Percentiles rank a stretch among this genome's conserved stretches.
These are phyloP conservation scores for Malurus splendens DNA, from an alignment of 2,797 vertebrate genomes.

Conservation along the genomic window DNA sequence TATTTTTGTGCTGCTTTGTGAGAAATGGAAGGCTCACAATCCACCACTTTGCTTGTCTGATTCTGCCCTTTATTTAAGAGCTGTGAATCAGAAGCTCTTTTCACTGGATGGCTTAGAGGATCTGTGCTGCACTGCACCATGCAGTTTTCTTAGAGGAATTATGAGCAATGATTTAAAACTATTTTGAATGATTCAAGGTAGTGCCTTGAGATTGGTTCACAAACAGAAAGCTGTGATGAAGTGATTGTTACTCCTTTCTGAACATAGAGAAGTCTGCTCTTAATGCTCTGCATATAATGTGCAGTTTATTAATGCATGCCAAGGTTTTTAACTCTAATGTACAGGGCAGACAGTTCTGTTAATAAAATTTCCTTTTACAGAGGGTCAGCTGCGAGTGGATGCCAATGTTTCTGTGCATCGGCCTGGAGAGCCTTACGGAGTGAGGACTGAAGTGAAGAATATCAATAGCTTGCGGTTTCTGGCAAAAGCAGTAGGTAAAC, in stretches of 20 bases:
- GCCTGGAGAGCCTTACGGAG: conserved; percentile 84
- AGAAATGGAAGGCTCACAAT: background rate
- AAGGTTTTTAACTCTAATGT: background rate
- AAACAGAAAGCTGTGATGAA: background rate
- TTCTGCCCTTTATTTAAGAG: background rate
- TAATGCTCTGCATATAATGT: background rate
- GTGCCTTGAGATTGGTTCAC: background rate
- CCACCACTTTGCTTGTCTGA: background rate
- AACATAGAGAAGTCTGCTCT: background rate
- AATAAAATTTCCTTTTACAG: conserved; percentile 65
- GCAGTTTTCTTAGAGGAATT: background rate
- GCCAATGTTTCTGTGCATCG: conserved; percentile 93
- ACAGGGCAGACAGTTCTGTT: background rate
- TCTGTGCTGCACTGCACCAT: background rate
- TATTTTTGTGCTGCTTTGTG: background rate
- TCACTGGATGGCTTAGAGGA: background rate
- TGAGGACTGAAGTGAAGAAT: conserved; percentile 96
- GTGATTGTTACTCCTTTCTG: background rate
- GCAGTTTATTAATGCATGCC: background rate
- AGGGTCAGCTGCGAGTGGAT: conserved; percentile 95
- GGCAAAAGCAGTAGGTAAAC: conserved; percentile 84
- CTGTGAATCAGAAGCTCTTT: background rate
- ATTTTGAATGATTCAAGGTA: background rate
- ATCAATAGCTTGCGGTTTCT: conserved; percentile 91
- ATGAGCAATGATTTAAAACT: background rate